These are phyloP conservation scores for Bombylius discolor DNA, from an alignment of 2,888 invertebrate species.

Conservation along the genomic window DNA sequence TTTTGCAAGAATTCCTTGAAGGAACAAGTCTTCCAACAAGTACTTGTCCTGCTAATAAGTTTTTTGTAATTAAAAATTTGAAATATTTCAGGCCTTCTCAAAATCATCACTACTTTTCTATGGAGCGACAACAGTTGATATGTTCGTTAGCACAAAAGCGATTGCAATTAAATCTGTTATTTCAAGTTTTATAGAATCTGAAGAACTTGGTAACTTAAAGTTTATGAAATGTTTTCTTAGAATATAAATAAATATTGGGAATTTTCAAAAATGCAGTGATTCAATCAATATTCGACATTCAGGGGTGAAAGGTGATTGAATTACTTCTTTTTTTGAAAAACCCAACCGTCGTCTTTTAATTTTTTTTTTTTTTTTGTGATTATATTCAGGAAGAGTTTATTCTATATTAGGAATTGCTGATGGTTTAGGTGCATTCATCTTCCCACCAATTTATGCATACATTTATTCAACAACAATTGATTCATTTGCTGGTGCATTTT, in stretches of 20 bases:
- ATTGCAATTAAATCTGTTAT: constrained; percentile 35
- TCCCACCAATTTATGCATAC: constrained; percentile 30
- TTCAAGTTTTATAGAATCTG: constrained; percentile 30
- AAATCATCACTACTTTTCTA: constrained; percentile 26
- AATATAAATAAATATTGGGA: no score
- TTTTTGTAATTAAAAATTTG: no score
- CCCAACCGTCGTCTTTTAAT: no score
- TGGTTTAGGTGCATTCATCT: constrained; percentile 30
- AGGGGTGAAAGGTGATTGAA: no score
- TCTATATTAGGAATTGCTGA: constrained; percentile 33
- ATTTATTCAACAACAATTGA: constrained; percentile 28
- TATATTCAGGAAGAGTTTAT: constrained; percentile 15
- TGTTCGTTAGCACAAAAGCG: constrained; percentile 30
- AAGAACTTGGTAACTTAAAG: constrained; percentile 26
- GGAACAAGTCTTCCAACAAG: no score
- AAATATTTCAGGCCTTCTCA: constrained; percentile 25
- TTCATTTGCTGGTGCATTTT: constrained; percentile 33
- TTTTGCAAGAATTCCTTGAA: no score
- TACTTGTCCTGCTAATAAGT: no score
- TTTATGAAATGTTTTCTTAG: no score
- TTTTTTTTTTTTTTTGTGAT: neutral
- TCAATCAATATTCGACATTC: no score
- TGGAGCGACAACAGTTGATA: constrained; percentile 28
- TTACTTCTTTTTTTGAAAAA: no score
- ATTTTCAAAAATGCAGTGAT: no score